These are phyloP conservation scores for Perca flavescens DNA, from an alignment of 2,113 vertebrate genomes.

Conservation along the genomic window DNA sequence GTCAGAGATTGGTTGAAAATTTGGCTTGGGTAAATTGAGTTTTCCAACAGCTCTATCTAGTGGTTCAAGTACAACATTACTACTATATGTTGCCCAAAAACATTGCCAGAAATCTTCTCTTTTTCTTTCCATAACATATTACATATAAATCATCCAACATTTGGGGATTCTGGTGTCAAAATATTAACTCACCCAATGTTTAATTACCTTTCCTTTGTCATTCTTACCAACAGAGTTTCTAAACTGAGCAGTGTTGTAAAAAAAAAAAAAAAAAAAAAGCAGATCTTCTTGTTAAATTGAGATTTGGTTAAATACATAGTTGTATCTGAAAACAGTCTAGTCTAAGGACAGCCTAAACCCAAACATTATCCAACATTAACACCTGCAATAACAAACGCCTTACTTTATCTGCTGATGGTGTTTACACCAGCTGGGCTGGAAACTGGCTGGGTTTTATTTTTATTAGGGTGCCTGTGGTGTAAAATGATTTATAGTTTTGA, in stretches of 20 bases:
- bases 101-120: background rate
- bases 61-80: slow-evolving; percentile 4
- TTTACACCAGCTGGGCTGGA: slow-evolving; percentile 1
- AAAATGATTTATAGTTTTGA: background rate
- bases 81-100: background rate
- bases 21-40: background rate
- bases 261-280: too few relatives aligned
- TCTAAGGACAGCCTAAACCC: too few relatives aligned
- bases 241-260: background rate
- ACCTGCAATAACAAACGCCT: slow-evolving; percentile 17
- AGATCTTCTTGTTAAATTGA: background rate
- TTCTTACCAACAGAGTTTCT: background rate
- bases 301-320: background rate
- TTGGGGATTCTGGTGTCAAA: background rate
- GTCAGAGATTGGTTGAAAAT: background rate
- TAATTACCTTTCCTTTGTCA: background rate
- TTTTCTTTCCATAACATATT: background rate
- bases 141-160: background rate
- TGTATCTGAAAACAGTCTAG: too few relatives aligned
- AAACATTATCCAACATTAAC: background rate
- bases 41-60: slow-evolving; percentile 29
- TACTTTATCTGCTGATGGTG: slow-evolving; percentile 19
- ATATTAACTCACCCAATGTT: background rate
- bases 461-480: background rate
- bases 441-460: background rate